Base-by-base conservation (phyloP, 2,797 vertebrate genomes). In the Hirundo rustica region DNA sequence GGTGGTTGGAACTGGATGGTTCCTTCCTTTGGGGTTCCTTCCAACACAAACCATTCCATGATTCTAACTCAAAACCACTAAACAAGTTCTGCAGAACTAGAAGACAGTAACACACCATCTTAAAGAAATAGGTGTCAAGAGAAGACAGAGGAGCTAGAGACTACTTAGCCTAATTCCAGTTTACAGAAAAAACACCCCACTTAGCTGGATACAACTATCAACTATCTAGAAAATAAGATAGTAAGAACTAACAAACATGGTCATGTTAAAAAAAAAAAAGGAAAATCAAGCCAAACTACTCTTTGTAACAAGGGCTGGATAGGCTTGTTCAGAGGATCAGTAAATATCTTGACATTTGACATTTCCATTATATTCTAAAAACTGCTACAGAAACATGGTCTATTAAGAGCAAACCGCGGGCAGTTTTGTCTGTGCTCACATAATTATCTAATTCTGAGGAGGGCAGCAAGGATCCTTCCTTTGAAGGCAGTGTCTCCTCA, bases 1-100 rank as follows among this genome's bases (percentile, higher is more conserved):
- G 21, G 6, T 6, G 5, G 6, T 2, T 36, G 30, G 53, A 84
- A 25, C 13, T 8, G 23, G 5, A 30, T 2, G 2, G 20, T 36
- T 7, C 18, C 47, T 60, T 25, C 6, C 18, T 53, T 60, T 25
- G 36, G 42, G 22, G 26, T 53, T 11, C 11, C 30, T 9, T 72
- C 30, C 34, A 72, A 66, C 40, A 19, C 21, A 90, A 64, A 40
- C 3, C 11, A 60, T 14, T 60, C 34, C 42, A 22, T 36, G 13
- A 77, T 20, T 36, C 26, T 34, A 89, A 85, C 6, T 51, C 29
- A 57, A 57, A 66, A 48, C 9, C 19, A 76, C 17, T 51, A 34
- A 75, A 16, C 15, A 40, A n/a, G 5, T n/a, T 48, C 34, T 83
- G 73, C 51, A 42, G 36, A 61, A n/a, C 18, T 47, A 14, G 26